These are phyloP conservation scores for Nipponia nippon DNA, from an alignment of 2,113 vertebrate genomes.

Conservation along the genomic window DNA sequence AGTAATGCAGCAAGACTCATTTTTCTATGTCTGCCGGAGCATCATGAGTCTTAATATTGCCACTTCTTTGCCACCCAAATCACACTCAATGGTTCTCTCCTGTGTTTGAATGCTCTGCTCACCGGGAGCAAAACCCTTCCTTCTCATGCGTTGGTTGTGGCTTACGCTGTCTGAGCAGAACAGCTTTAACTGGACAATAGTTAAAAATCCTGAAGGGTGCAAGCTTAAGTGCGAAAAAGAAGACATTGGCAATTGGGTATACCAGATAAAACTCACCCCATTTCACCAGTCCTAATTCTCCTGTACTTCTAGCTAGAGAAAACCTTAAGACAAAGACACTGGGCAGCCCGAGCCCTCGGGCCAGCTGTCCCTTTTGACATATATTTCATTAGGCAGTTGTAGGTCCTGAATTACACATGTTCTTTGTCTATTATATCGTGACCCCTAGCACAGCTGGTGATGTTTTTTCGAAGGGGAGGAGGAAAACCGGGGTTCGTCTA, in stretches of 20 bases:
- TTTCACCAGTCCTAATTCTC: neutral
- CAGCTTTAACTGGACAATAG: neutral
- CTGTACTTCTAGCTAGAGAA: neutral
- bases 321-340: constrained; percentile 38
- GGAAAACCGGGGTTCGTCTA: neutral
- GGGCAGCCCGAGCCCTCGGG: constrained; percentile 18
- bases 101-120: neutral
- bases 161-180: neutral
- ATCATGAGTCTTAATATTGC: neutral
- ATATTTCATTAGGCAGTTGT: constrained; percentile 47
- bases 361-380: constrained; percentile 60
- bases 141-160: neutral
- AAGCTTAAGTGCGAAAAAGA: neutral
- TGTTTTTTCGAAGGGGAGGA: neutral
- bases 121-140: neutral
- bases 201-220: neutral
- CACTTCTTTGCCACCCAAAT: neutral
- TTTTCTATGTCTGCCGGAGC: neutral
- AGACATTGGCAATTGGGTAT: neutral
- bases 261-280: neutral
- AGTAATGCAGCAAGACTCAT: neutral
- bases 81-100: neutral
- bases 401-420: constrained; percentile 27
- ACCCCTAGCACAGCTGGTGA: constrained; percentile 39
- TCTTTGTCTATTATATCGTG: constrained; percentile 2